Base-by-base conservation (phyloP, 2,888 invertebrate genomes). In the Cacoxenus indagator region DNA sequence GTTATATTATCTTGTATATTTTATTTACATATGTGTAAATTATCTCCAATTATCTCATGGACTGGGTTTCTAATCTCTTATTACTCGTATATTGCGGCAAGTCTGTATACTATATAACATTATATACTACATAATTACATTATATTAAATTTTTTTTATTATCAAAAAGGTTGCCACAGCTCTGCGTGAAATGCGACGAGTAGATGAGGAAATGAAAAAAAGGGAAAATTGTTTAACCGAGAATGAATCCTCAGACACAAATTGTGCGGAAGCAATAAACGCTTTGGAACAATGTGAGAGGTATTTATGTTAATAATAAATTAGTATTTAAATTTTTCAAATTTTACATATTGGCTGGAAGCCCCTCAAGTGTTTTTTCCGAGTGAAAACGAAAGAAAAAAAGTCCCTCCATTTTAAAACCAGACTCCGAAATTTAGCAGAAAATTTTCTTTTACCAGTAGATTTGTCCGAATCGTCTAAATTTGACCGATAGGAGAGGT, bases 151-250 rank as follows among this genome's bases (percentile, higher is more conserved):
- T n/a, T n/a, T n/a, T n/a, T n/a, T n/a, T n/a, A n/a, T n/a, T n/a
- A n/a, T n/a, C n/a, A n/a, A 72, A 11, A 76, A 89, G 89, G 90
- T 94, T 6, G 96, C 96, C 0, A 91, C 94, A 0, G 96, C 96
- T 0, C 87, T 97, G 71, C 88, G 96, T 5, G 96, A 96, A 89
- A 96, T 96, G 95, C 90, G 92, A 75, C 89, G 94, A 26, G 95
- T 95, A 68, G 95, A 96, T 86, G 93, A 94, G 84, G 95, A 95
- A 89, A 95, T 96, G 91, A 91, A 93, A 72, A 92, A 94, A 76
- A 89, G 95, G 17, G 95, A 95, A 73, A 77, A 90, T 75, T 85
- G 93, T 64, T 93, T 94, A 77, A 93, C 93, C 76, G 94, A 94
- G 9, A 31, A 22, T 19, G 8, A 22, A 37, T 4, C 14, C n/a